Conservation (phyloP, 1,140 invertebrate genomes). For the Leucophenga varia region DNA sequence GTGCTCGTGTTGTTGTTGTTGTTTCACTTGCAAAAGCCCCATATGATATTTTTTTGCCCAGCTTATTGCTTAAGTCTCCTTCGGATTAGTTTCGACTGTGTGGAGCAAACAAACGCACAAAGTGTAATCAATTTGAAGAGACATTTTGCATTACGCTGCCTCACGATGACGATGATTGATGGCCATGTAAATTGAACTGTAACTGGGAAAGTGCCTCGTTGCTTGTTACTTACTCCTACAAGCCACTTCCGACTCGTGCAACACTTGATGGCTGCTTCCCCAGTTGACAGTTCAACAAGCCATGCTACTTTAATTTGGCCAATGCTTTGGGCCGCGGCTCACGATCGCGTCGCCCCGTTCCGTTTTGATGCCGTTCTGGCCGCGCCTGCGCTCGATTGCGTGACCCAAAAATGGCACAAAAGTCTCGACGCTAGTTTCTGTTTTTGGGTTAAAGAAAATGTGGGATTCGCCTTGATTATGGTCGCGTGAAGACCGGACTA, state of each 20-base stretch:
- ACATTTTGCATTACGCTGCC: conserved; percentile 16
- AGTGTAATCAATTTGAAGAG: conserved; percentile 44
- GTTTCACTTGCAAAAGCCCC: conserved; percentile 17
- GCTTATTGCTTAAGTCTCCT: conserved; percentile 24
- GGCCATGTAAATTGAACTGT: conserved; percentile 27
- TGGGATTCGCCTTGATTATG: conserved; percentile 21
- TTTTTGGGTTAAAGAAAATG: conserved; percentile 8
- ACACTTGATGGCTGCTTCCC: conserved; percentile 8
- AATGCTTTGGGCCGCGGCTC: too few species aligned
- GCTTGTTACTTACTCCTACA: not conserved
- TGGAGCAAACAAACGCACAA: conserved; percentile 18
- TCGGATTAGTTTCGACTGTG: conserved; percentile 33
- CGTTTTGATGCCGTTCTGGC: not conserved
- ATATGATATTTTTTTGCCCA: not conserved
- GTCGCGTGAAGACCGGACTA: not conserved
- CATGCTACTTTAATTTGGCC: too few species aligned
- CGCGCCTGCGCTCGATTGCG: conserved; percentile 11
- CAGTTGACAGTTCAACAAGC: conserved; percentile 13
- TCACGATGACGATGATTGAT: conserved; percentile 24
- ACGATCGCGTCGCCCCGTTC: too few species aligned
- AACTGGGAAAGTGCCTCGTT: conserved; percentile 19
- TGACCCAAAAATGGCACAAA: conserved; percentile 28
- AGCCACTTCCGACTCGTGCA: conserved; percentile 24
- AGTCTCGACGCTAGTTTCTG: conserved; percentile 4
- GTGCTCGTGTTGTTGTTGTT: conserved; percentile 10